Evolutionary conservation across 1,140 invertebrate species (phyloP), one percentile per base, ranked within the genome.

Genomic region (Ceratosolen fusciceps): DNA sequence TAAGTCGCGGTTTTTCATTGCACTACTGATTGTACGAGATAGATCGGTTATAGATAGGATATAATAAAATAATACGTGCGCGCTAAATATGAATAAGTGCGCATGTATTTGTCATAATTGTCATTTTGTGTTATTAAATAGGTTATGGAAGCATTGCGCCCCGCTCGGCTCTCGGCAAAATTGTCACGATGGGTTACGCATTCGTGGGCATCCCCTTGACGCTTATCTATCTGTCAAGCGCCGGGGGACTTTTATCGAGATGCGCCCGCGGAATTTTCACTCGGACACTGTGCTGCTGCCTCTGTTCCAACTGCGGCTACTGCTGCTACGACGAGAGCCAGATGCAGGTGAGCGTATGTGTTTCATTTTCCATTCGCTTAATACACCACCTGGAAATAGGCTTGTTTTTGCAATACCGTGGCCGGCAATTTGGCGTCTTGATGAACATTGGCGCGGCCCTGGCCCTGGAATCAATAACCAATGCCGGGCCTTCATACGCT

Each of bases 131-230:
- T 37, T 1, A n/a, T 65, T 37, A 8, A n/a, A 26, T 92, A 97
- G 96, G 97, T 84, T 98, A 97, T 86, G 97, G 97, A 16, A 96
- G 96, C 84, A 95, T 97, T 39, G 94, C 95, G 0, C 96, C 96
- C 1, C 92, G 93, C 79, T 95, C 94, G n/a, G 93, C 94, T 0
- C 90, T 95, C 52, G 96, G 96, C 0, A 95, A 96, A 87, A 92
- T 96, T 39, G 94, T 96, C 0, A 97, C 97, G 7, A 95, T 98
- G 87, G 93, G 95, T 10, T 98, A 98, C 90, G 96, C 96, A 16
- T 93, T 95, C 56, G 91, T 98, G 21, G 97, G 97, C 21, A 98
- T 98, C 83, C 97, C 97, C 0, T 88, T 98, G 79, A 98, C 97
- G 80, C 92, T 98, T 54, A 93, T 98, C 9, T 97, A 97, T 89